Percentiles rank a stretch among this genome's conserved stretches.
Conservation (phyloP, 2,888 invertebrate species). For the Rhagophthalmus giganteus region DNA sequence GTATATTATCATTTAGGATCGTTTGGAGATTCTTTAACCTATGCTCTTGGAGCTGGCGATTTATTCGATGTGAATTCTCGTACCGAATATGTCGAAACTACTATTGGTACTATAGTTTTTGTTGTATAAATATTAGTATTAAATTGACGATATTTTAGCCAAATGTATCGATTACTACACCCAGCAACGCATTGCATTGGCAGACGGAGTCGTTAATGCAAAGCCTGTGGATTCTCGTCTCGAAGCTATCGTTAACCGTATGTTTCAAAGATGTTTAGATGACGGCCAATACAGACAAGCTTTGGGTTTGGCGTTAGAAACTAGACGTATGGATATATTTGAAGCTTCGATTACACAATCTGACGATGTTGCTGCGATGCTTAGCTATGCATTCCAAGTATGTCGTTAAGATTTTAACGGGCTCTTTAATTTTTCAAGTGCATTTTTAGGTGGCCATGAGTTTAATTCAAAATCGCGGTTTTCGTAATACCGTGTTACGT, state of each 20-base stretch:
- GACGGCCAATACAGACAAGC: slow-evolving; percentile 96
- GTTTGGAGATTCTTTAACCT: slow-evolving; percentile 95
- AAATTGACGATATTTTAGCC: slow-evolving; percentile 68
- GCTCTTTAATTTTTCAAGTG: too few relatives aligned
- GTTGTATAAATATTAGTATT: too few relatives aligned
- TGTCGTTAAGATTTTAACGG: slow-evolving; percentile 5
- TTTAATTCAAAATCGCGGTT: slow-evolving; percentile 90
- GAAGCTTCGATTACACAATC: slow-evolving; percentile 88
- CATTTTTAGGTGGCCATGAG: slow-evolving; percentile 97
- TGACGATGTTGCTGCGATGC: slow-evolving; percentile 87
- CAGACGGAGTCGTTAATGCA: slow-evolving; percentile 66
- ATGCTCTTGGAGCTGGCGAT: slow-evolving; percentile 93
- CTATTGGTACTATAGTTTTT: slow-evolving; percentile 69
- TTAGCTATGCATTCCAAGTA: slow-evolving; percentile 94
- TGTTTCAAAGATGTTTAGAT: slow-evolving; percentile 95
- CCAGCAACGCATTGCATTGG: slow-evolving; percentile 77
- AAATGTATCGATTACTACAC: slow-evolving; percentile 98
- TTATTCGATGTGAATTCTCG: slow-evolving; percentile 93
- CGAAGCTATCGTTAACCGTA: slow-evolving; percentile 92
- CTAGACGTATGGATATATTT: slow-evolving; percentile 95
- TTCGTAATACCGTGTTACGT: slow-evolving; percentile 87
- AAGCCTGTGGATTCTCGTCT: slow-evolving; percentile 79
- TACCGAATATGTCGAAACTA: slow-evolving; percentile 96
- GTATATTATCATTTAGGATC: slow-evolving; percentile 97
- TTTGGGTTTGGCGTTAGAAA: slow-evolving; percentile 94